Evolutionary conservation across 2,888 invertebrate species (phyloP), one percentile per base, ranked within the genome.

Genomic region (Chironomus tentans): DNA sequence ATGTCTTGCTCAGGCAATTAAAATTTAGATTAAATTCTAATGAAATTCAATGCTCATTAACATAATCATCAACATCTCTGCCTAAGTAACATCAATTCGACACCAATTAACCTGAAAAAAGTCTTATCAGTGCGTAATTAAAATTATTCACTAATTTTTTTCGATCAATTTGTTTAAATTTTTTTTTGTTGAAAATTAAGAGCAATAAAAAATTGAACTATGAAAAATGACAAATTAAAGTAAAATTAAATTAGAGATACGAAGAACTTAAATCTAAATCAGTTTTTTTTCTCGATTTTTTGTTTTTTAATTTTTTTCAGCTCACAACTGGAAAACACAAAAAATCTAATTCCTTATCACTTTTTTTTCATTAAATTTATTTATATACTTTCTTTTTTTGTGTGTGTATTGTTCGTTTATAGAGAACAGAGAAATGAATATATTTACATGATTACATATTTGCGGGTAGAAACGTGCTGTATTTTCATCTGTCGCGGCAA

Each of bases 271-370:
- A 68, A 22, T 18, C 62, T 62, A 73, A 65, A 73, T 74, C 74
- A 74, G 65, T 61, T 74, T 74, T 65, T 70, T 74, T 56, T 56
- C n/a, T 18, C n/a, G n/a, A 15, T 68, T 48, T 74, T 61, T 65
- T 72, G 28, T 50, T 12, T 73, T 2, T 73, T 65, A 38, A 28
- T 62, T 73, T 61, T 50, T 15, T 21, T 70, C 22, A 22, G 24
- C 68, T 15, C 24, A 24, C 38, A 38, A 38, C 38, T 38, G 38
- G 28, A 56, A 71, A 71, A 10, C 73, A 73, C 73, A 62, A 71
- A 65, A 28, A 72, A 56, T 72, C 22, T 62, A 21, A 65, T 65
- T 24, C 21, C 68, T 74, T 74, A 74, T 74, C 74, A 74, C 74
- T 74, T 74, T 74, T 48, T 48, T 70, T 70, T 56, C 18, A 56